Evolutionary conservation across 2,888 invertebrate species (phyloP).

Genomic region (Drosophila kuntzei): DNA sequence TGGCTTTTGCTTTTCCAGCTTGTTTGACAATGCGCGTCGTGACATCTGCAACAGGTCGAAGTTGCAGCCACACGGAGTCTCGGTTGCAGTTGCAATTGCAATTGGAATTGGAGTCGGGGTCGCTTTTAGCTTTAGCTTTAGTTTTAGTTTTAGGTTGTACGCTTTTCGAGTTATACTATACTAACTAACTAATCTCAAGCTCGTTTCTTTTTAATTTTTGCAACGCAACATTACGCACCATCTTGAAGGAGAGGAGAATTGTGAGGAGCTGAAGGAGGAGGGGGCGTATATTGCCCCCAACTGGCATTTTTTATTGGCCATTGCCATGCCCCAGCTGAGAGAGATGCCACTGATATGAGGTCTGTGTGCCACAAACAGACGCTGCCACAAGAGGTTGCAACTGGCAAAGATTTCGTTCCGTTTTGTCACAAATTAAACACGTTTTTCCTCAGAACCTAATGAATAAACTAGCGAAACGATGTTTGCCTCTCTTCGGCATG

Average conservation of each 20-base stretch:
- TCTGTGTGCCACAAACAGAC: conserved; percentile 16
- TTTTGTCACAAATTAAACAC: conserved; percentile 85
- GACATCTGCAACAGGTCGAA: conserved; percentile 81
- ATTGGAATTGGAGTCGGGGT: conserved; percentile 16
- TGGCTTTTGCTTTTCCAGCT: conserved; percentile 41
- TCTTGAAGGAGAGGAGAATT: conserved; percentile 12
- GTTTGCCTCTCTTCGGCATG: conserved; percentile 25
- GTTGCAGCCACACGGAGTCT: conserved; percentile 32
- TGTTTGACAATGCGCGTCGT: conserved; percentile 82
- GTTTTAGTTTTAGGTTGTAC: conserved; percentile 8
- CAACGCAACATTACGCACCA: conserved; percentile 61
- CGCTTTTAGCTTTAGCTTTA: conserved; percentile 24
- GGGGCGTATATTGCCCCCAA: conserved; percentile 5
- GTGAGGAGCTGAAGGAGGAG: background rate
- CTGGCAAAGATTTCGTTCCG: conserved; percentile 64
- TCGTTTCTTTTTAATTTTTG: conserved; percentile 64
- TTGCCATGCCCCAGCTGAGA: conserved; percentile 13
- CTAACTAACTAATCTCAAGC: conserved; percentile 31
- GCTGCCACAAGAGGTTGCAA: conserved; percentile 26
- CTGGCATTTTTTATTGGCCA: conserved; percentile 53
- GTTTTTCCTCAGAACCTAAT: conserved; percentile 84
- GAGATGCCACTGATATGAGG: conserved; percentile 70
- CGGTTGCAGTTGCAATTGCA: background rate
- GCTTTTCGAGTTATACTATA: conserved; percentile 8
- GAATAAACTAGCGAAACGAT: conserved; percentile 76